These are phyloP conservation scores for Leucophenga varia DNA, from an alignment of 1,140 invertebrate species.

Conservation along the genomic window DNA sequence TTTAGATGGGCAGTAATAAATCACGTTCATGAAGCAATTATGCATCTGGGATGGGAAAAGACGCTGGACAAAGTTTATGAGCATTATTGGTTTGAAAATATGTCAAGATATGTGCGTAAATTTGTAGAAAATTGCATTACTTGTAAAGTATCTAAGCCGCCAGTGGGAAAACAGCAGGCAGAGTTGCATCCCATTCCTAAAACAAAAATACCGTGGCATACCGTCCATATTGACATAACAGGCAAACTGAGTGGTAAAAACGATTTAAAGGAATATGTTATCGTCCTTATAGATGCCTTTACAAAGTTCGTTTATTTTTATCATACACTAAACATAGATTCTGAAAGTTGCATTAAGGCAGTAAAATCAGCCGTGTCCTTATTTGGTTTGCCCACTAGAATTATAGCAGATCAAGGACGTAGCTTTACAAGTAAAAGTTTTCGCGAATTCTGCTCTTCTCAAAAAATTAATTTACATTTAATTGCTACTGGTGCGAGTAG, in stretches of 20 bases:
- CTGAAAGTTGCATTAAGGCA: conserved; percentile 8
- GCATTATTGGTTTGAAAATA: conserved; percentile 28
- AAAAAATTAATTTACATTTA: conserved; percentile 3
- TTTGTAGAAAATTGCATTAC: conserved; percentile 7
- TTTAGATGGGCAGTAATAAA: conserved; percentile 12
- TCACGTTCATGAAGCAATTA: conserved; percentile 13
- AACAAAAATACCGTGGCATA: conserved; percentile 19
- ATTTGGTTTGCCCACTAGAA: conserved; percentile 19
- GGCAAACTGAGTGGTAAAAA: conserved; percentile 19
- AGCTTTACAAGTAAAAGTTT: conserved; percentile 6
- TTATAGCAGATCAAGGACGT: conserved; percentile 41
- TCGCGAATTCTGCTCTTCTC: conserved; percentile 22
- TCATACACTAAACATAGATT: conserved; percentile 23
- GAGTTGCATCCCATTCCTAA: conserved; percentile 25
- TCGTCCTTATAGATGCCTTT: conserved; percentile 18
- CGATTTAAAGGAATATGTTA: conserved; percentile 18
- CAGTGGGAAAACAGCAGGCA: conserved; percentile 16
- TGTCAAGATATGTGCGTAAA: conserved; percentile 16
- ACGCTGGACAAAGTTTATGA: conserved; percentile 27
- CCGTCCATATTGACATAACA: conserved; percentile 13
- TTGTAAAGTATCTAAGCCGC: conserved; percentile 13
- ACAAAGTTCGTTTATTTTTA: conserved; percentile 21
- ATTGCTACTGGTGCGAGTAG: conserved; percentile 8
- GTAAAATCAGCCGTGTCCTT: conserved; percentile 3
- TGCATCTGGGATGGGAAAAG: conserved; percentile 18